Percentiles rank a stretch among this genome's conserved stretches.
phyloP scores from a whole-genome alignment of 92 coral and sea anemone species.

The Epizoanthus ramosus region DNA sequence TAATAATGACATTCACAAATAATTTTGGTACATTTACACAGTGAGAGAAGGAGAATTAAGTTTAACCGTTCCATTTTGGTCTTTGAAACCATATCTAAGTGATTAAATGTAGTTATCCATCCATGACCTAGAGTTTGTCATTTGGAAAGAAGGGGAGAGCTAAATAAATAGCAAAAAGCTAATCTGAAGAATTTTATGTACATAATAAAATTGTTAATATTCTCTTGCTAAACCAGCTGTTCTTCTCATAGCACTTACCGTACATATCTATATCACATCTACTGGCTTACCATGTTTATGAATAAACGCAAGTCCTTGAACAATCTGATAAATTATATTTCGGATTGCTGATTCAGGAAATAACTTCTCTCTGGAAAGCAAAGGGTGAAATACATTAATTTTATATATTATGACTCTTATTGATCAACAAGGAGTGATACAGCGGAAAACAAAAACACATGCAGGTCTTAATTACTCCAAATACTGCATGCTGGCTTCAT shows the following conservation, averaged over 20 bases:
- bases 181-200: neutral
- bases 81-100: too few species aligned
- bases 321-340: slow-evolving; percentile 91
- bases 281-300: slow-evolving; percentile 90
- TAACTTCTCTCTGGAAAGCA: slow-evolving; percentile 73
- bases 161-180: neutral
- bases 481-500: too few species aligned
- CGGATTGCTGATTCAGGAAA: slow-evolving; percentile 91
- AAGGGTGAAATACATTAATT: neutral
- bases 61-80: too few species aligned
- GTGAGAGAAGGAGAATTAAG: too few species aligned
- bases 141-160: neutral
- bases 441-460: neutral
- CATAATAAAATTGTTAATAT: too few species aligned
- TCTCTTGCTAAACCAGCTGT: neutral
- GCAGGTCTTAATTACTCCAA: neutral
- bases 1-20: too few species aligned
- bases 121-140: neutral
- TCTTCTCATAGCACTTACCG: too few species aligned
- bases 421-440: neutral
- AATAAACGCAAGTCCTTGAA: slow-evolving; percentile 94
- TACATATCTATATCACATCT: neutral
- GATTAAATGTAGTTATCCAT: too few species aligned
- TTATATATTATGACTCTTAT: neutral
- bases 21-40: too few species aligned